These are phyloP conservation scores for Pseudorectes ferrugineus DNA, from an alignment of 2,113 vertebrate species.

Conservation along the genomic window DNA sequence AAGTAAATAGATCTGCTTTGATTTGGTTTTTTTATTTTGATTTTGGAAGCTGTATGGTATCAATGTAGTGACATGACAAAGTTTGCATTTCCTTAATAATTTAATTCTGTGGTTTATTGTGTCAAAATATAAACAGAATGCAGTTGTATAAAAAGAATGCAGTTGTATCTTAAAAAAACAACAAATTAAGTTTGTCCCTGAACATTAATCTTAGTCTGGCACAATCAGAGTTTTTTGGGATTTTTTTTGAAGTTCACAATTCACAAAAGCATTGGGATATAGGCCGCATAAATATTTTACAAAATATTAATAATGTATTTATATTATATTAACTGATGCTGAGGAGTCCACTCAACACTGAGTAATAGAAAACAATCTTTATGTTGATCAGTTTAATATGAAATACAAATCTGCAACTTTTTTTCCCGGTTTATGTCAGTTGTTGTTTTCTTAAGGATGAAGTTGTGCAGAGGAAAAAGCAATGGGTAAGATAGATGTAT, in stretches of 20 bases:
- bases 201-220: background rate
- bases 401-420: background rate
- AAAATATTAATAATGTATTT: background rate
- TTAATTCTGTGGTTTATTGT: background rate
- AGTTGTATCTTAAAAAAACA: background rate
- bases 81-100: background rate
- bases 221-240: background rate
- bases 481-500: background rate
- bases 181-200: background rate
- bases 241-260: background rate
- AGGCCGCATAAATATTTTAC: background rate
- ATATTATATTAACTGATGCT: background rate
- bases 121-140: background rate
- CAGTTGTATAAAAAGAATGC: background rate
- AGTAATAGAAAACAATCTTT: background rate
- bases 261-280: background rate
- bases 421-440: background rate
- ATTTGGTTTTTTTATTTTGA: background rate
- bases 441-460: background rate
- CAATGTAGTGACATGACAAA: background rate
- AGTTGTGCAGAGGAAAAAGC: background rate
- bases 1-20: background rate
- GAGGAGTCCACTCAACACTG: background rate
- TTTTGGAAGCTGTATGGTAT: background rate
- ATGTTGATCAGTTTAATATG: background rate